A percentile compares a stretch with the other conserved stretches of the same genome.
Evolutionary conservation across 2,888 invertebrate species (phyloP).

Genomic region (Tyria jacobaeae): DNA sequence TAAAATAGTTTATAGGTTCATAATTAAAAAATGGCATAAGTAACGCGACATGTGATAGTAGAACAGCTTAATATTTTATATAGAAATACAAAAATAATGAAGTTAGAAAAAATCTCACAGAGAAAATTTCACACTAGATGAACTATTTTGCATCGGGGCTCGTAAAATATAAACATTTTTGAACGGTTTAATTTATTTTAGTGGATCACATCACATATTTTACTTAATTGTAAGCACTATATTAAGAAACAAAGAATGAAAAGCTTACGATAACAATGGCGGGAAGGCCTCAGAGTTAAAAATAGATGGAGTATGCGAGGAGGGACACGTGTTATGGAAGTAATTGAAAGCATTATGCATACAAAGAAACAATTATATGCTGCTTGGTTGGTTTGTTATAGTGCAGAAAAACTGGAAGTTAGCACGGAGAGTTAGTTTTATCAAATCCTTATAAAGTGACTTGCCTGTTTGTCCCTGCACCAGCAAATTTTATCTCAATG

Average conservation of each 20-base stretch:
- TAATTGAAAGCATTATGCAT: constrained; percentile 18
- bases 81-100: neutral
- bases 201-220: too few species aligned
- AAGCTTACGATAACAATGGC: constrained; percentile 22
- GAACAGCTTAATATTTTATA: too few species aligned
- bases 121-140: too few species aligned
- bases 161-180: too few species aligned
- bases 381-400: constrained; percentile 8
- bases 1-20: too few species aligned
- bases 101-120: too few species aligned
- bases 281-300: constrained; percentile 23
- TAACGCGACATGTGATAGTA: too few species aligned
- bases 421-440: constrained; percentile 21
- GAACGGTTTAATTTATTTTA: neutral
- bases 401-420: constrained; percentile 6
- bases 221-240: neutral
- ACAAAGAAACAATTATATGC: constrained; percentile 4
- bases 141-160: too few species aligned
- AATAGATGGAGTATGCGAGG: constrained; percentile 18
- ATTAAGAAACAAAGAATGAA: constrained; percentile 11
- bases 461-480: constrained; percentile 71
- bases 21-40: too few species aligned
- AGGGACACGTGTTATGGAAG: constrained; percentile 21
- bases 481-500: constrained; percentile 73
- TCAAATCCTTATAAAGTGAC: constrained; percentile 46